phyloP scores from a whole-genome alignment of 2,888 invertebrate species.

The Philaethria dido region DNA sequence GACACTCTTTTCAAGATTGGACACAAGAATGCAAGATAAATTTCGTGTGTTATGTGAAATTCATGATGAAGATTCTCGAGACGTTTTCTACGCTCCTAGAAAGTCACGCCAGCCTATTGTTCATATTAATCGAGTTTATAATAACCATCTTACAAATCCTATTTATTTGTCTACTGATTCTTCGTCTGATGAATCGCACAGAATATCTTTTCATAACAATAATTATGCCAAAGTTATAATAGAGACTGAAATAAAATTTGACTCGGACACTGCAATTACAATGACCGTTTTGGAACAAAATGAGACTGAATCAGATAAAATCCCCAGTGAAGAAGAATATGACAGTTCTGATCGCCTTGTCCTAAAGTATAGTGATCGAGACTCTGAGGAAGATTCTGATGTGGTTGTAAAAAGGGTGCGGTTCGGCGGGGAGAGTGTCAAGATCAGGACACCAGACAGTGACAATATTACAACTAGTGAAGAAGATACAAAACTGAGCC shows the following conservation, averaged over 20 bases:
- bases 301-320: constrained; percentile 74
- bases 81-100: constrained; percentile 75
- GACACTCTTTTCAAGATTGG: constrained; percentile 74
- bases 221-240: constrained; percentile 88
- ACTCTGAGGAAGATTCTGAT: constrained; percentile 84
- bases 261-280: constrained; percentile 91
- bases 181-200: constrained; percentile 86
- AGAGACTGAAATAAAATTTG: constrained; percentile 92
- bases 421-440: constrained; percentile 94
- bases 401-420: constrained; percentile 88
- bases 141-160: constrained; percentile 58
- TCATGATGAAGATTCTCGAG: constrained; percentile 76
- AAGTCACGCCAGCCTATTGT: constrained; percentile 63
- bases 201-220: constrained; percentile 65
- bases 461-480: constrained; percentile 87
- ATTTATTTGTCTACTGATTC: constrained; percentile 70
- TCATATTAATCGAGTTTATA: constrained; percentile 69
- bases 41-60: constrained; percentile 73
- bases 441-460: constrained; percentile 93
- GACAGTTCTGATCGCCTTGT: constrained; percentile 78
- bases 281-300: constrained; percentile 92
- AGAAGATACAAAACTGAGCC: constrained; percentile 67
- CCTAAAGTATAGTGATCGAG: constrained; percentile 85
- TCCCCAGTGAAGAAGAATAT: constrained; percentile 74
- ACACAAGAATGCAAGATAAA: constrained; percentile 78